Percentiles rank a stretch among this genome's conserved stretches.
These are phyloP conservation scores for Paramisgurnus dabryanus DNA, from an alignment of 2,113 vertebrate species.

Conservation along the genomic window DNA sequence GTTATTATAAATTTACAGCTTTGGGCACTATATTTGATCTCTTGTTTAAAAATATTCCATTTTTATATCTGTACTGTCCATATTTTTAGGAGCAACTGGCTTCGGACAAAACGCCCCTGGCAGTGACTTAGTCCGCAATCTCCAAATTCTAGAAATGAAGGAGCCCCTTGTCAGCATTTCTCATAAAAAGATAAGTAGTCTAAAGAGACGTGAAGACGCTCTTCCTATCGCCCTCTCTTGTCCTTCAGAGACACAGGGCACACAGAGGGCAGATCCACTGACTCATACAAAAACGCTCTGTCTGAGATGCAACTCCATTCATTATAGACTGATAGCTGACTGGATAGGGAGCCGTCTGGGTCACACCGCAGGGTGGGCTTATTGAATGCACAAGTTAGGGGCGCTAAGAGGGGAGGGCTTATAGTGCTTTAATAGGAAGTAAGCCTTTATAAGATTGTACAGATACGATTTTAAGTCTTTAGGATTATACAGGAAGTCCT, in stretches of 20 bases:
- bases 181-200: conserved; percentile 34
- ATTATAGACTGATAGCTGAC: conserved; percentile 23
- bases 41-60: too few species aligned
- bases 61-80: too few species aligned
- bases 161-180: conserved; percentile 10
- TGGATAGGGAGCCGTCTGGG: conserved; percentile 4
- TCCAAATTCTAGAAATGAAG: neutral
- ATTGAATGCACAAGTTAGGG: conserved; percentile 10
- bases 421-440: neutral
- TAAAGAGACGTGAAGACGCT: neutral
- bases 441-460: neutral
- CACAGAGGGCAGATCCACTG: conserved; percentile 1
- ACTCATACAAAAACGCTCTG: neutral
- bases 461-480: too few species aligned
- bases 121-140: neutral
- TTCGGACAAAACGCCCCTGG: too few species aligned
- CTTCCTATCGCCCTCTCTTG: neutral
- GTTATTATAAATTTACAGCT: too few species aligned
- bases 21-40: too few species aligned
- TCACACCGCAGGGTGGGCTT: neutral
- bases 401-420: neutral
- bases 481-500: too few species aligned
- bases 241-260: conserved; percentile 14
- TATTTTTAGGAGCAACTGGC: too few species aligned
- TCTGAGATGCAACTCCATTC: conserved; percentile 22